A percentile compares a stretch with the other conserved stretches of the same genome.
phyloP scores from a whole-genome alignment of 2,797 vertebrate genomes.

The Rhincodon typus region DNA sequence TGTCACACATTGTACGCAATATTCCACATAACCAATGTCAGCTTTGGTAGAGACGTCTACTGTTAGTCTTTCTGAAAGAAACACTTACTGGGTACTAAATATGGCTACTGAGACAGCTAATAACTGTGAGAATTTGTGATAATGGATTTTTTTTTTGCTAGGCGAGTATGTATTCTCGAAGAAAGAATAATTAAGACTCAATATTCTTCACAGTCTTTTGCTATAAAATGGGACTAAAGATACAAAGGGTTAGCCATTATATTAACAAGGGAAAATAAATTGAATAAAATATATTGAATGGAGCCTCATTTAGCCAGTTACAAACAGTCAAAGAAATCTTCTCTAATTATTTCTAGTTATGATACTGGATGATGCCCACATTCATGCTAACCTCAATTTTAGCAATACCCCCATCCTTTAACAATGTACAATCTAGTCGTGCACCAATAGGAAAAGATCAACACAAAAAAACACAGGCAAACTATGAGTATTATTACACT shows the following conservation, averaged over 20 bases:
- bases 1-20: neutral
- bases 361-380: neutral
- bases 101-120: neutral
- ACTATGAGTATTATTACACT: neutral
- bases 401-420: neutral
- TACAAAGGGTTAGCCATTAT: neutral
- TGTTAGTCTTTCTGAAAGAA: neutral
- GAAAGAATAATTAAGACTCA: neutral
- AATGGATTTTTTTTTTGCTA: neutral
- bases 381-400: neutral
- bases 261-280: neutral
- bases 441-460: too few species aligned
- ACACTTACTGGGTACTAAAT: neutral
- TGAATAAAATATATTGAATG: neutral
- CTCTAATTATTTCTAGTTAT: neutral
- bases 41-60: neutral
- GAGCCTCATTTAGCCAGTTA: neutral
- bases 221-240: neutral
- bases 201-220: neutral
- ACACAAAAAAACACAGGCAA: neutral
- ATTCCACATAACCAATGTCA: neutral
- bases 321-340: neutral
- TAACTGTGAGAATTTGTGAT: neutral
- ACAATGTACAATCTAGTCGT: neutral
- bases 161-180: neutral